Evolutionary conservation across 2,113 vertebrate species (phyloP).

Genomic region (Pseudolaguvia tuberculata): DNA sequence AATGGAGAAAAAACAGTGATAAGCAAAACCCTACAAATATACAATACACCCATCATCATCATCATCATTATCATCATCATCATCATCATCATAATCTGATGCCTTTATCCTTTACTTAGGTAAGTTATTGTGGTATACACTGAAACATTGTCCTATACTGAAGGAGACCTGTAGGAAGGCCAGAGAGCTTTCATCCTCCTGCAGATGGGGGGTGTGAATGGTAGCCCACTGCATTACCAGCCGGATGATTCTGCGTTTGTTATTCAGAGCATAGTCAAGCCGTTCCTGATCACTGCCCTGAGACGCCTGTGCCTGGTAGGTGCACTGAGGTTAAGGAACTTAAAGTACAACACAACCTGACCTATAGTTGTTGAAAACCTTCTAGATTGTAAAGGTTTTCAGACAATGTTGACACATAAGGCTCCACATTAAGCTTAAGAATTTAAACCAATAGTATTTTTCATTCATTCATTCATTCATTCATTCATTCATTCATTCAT

Average conservation of each 20-base stretch:
- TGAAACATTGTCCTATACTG: conserved; percentile 1
- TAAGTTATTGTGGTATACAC: neutral
- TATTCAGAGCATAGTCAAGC: conserved; percentile 93
- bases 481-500: too few species aligned
- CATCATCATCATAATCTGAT: neutral
- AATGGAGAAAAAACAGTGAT: neutral
- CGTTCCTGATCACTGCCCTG: conserved; percentile 95
- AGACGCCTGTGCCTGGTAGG: conserved; percentile 89
- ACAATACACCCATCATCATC: neutral
- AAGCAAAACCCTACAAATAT: neutral
- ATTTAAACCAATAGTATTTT: neutral
- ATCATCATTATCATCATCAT: too few species aligned
- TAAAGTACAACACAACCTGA: conserved; percentile 1
- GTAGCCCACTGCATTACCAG: conserved; percentile 87
- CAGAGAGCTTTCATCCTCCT: conserved; percentile 81
- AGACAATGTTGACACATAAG: neutral
- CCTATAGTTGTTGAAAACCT: conserved; percentile 5
- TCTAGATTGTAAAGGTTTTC: neutral
- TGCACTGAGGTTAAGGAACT: conserved; percentile 81
- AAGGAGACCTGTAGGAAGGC: conserved; percentile 82
- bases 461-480: too few species aligned
- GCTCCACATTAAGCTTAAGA: neutral
- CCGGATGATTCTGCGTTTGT: conserved; percentile 86
- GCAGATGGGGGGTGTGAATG: conserved; percentile 79
- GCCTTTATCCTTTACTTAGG: neutral